A percentile compares a stretch with the other conserved stretches of the same genome.
Evolutionary conservation across 2,888 invertebrate genomes (phyloP).

Genomic region (Melinopterus prodromus): DNA sequence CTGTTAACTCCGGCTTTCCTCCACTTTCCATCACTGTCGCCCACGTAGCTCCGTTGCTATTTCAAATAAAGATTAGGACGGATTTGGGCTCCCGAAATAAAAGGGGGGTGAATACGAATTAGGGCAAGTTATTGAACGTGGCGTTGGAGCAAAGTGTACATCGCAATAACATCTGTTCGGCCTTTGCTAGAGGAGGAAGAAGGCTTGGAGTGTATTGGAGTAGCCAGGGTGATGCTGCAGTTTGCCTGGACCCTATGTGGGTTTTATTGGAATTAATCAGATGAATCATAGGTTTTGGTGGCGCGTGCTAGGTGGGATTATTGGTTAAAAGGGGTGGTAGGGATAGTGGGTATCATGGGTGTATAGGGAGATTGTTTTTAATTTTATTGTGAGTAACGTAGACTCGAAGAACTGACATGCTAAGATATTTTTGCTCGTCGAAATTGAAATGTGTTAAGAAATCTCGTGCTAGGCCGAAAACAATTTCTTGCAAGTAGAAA

Average conservation of each 20-base stretch:
- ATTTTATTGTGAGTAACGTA: too few species aligned
- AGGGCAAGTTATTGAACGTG: constrained; percentile 24
- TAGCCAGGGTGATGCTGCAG: neutral
- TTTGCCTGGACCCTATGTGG: neutral
- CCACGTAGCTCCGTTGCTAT: neutral
- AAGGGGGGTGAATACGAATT: constrained; percentile 28
- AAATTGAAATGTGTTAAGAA: too few species aligned
- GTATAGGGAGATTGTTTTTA: too few species aligned
- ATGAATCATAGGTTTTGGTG: neutral
- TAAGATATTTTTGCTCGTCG: too few species aligned
- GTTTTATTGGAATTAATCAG: neutral
- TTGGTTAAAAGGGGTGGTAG: neutral
- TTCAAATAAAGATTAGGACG: constrained; percentile 20
- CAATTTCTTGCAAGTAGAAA: too few species aligned
- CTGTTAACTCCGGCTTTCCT: too few species aligned
- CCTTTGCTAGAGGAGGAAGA: neutral
- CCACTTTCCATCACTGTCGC: neutral
- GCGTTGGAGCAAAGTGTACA: constrained; percentile 5
- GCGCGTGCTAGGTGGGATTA: neutral
- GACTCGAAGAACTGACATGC: too few species aligned
- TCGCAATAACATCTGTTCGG: constrained; percentile 25
- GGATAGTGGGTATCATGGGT: neutral
- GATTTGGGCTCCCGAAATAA: constrained; percentile 12
- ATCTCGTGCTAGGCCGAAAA: too few species aligned
- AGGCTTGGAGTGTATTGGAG: neutral